Percentiles rank a stretch among this genome's conserved stretches.
These are phyloP conservation scores for Margarornis squamiger DNA, from an alignment of 2,797 vertebrate species.

Conservation along the genomic window DNA sequence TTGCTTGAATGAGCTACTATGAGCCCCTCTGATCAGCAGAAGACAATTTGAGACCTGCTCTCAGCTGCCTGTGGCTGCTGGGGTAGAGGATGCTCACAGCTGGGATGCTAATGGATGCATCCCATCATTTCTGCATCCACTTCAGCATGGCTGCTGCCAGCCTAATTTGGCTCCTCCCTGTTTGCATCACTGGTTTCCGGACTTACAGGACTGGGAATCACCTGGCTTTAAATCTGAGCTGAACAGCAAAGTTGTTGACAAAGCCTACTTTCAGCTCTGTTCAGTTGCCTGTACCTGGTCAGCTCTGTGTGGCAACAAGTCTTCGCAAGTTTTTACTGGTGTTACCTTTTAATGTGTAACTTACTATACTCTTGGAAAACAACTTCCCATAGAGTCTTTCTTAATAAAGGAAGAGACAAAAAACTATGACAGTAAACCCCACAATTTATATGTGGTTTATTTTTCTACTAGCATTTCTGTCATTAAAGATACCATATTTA, in stretches of 20 bases:
- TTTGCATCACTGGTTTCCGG: neutral
- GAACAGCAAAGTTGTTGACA: neutral
- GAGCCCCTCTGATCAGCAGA: neutral
- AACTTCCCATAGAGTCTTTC: neutral
- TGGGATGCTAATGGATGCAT: rapidly evolving
- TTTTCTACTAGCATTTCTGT: neutral
- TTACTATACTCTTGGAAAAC: neutral
- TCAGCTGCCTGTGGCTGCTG: neutral
- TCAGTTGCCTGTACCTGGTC: neutral
- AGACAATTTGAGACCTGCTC: neutral
- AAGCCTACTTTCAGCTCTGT: neutral
- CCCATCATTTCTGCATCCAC: neutral
- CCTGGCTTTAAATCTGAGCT: neutral
- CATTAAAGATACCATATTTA: neutral
- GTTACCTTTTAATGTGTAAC: neutral
- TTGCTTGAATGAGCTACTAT: neutral
- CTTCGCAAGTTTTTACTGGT: neutral
- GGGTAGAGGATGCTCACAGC: neutral
- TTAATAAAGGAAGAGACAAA: neutral
- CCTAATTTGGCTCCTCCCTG: neutral
- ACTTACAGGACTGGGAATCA: too few relatives aligned
- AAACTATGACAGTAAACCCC: neutral
- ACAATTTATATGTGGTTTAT: neutral
- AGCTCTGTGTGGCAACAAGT: rapidly evolving
- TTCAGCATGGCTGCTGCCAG: neutral